Evolutionary conservation across 1,140 invertebrate species (phyloP), one percentile per base, ranked within the genome.

Genomic region (Marisa cornuarietis): DNA sequence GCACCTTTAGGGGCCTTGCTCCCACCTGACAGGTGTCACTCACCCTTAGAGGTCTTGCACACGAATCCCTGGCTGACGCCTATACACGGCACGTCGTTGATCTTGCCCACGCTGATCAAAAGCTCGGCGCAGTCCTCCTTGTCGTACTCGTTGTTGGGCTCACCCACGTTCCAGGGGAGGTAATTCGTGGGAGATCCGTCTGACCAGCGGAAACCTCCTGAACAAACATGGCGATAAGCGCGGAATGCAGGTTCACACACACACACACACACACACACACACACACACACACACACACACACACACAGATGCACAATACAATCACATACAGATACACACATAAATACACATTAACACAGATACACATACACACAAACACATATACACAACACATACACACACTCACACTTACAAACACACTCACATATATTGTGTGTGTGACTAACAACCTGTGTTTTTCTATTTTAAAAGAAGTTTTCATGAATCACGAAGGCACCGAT

Each of bases 171-270:
- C 84, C 86, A 89, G 71, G 84, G 83, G 18, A 84, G 76, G 78
- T 82, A 87, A 58, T 81, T 78, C 65, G 84, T 83, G 52, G 87
- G 82, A 14, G 86, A 83, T 1, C 82, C 83, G 78, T 89, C 86
- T n/a, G 83, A 81, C 88, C 88, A 89, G 68, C 73, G 62, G 83
- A 80, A 87, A 26, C 84, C 85, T 18, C 76, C 77, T 77, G 63
- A 14, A 14, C 66, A 68, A 68, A 68, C 13, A 68, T 68, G n/a
- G 31, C 66, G n/a, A n/a, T 4, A n/a, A 49, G n/a, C 24, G 26
- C 6, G 20, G 2, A 26, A 10, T 20, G 18, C 0, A 71, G n/a
- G 7, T 11, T 8, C 68, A 69, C 68, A 69, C 68, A 69, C 68
- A 69, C 68, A 69, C 10, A 69, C 68, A 69, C 5, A 69, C 10